Base-by-base conservation (phyloP, 2,888 invertebrate species). In the Apotomis betuletana region DNA sequence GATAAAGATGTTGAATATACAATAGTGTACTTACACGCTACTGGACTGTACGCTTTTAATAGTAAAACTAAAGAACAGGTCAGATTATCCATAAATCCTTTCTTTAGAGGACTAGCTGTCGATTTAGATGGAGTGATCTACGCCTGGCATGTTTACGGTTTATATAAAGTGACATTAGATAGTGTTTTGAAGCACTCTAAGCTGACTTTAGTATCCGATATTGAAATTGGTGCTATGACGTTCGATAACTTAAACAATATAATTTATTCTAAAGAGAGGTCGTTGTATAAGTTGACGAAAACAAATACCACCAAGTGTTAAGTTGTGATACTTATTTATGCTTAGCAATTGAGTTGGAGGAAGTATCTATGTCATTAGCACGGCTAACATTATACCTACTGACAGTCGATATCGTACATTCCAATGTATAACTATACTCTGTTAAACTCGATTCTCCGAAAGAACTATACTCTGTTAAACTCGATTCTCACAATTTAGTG, bases 141-240 rank as follows among this genome's bases (percentile, higher is more conserved):
- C 46, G 83, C 87, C 4, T 92, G 92, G 92, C 92, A 92, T 91
- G 68, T 92, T 1, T 91, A 92, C 69, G 89, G 88, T 0, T 82
- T 93, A 4, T 93, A 91, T 68, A 88, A 84, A 78, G 81, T 93
- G 2, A 62, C 81, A 59, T 78, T 90, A 52, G 81, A 83, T 0
- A 82, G 80, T 27, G 81, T 83, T 68, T 74, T 91, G 6, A 36
- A 75, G 8, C 78, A 86, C 27, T 88, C 91, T 0, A 82, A 65
- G 10, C 54, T 93, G 36, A 81, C 79, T 0, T 87, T 83, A 76
- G 77, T 91, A 0, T 86, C 86, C 12, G 75, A 84, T 52, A 72
- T 91, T 5, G 81, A 83, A 1, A 85, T 92, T 12, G 91, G 90
- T 1, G 85, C 89, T 1, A 76, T 93, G 79, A 80, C 87, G 0